Conservation (phyloP, 1,140 invertebrate genomes). For the Magallana ariakensis region DNA sequence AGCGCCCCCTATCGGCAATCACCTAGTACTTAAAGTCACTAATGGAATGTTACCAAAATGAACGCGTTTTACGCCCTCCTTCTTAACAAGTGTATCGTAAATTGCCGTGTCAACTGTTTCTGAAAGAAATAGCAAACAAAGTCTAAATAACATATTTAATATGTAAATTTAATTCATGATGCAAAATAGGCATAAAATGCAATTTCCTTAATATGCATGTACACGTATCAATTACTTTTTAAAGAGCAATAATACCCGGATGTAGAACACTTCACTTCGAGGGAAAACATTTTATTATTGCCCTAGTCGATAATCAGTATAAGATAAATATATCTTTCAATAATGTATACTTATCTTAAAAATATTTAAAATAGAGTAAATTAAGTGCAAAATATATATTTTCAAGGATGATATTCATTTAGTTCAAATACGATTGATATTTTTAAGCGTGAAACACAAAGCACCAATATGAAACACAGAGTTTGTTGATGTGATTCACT, state of each 20-base stretch:
- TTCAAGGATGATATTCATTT: too few relatives aligned
- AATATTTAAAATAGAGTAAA: too few relatives aligned
- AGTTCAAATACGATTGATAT: too few relatives aligned
- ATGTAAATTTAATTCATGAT: constrained; percentile 28
- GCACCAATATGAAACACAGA: too few relatives aligned
- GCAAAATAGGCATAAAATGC: constrained; percentile 15
- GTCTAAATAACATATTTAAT: constrained; percentile 25
- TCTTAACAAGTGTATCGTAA: constrained; percentile 29
- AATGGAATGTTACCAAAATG: constrained; percentile 34
- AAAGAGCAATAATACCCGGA: not conserved
- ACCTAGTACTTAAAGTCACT: constrained; percentile 4
- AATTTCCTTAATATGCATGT: not conserved
- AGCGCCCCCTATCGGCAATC: constrained; percentile 10
- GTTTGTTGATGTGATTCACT: too few relatives aligned
- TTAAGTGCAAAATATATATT: too few relatives aligned
- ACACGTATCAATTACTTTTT: not conserved
- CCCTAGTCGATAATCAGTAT: too few relatives aligned
- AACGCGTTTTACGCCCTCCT: constrained; percentile 3
- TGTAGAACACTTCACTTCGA: too few relatives aligned
- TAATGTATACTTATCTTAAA: too few relatives aligned
- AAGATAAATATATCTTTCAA: too few relatives aligned
- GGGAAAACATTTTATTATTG: too few relatives aligned
- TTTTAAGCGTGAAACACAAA: too few relatives aligned
- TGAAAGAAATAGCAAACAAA: constrained; percentile 37
- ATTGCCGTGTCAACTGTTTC: constrained; percentile 33